Base-by-base conservation (phyloP, 2,888 invertebrate species). In the Drosophila mettleri region DNA sequence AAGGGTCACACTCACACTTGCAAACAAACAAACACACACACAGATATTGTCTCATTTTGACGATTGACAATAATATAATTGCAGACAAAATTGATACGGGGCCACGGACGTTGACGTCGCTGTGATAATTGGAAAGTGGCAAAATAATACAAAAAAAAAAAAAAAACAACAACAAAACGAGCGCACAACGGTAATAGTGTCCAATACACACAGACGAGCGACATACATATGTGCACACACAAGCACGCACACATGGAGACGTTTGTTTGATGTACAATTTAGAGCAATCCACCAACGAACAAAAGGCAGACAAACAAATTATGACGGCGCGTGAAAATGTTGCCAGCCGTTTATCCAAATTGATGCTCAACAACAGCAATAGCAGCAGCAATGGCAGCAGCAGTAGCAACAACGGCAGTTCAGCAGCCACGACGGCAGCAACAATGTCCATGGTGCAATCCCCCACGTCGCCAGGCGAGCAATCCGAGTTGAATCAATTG, bases 311-410 rank as follows among this genome's bases (percentile, higher is more conserved):
- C 59, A 64, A 24, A 52, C 63, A 71, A 80, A 86, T 69, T 74
- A 89, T 89, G 88, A 80, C 82, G 72, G 77, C 90, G 53, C 78
- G 85, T 76, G 90, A 89, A 72, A 86, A 89, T 83, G 88, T 85
- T 65, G 69, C 77, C 43, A 79, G 89, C 62, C 89, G 88, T 49
- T 61, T 89, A 71, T 82, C 90, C 71, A 89, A 89, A 80, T 75
- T 89, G 63, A 88, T 84, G 80, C 75, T 84, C 20, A 81, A 70
- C 68, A 61, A 18, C 53, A 66, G 54, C 36, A 62, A 27, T 46
- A 67, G 20, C 60, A 38, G n/a, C 48, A 39, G 39, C 43, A 63
- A 31, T 54, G 46, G 18, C 53, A 52, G 33, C 63, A 66, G 31
- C 49, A 45, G 10, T 2, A 49, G 48, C 64, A 52, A 27, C 61